Evolutionary conservation across 1,140 invertebrate genomes (phyloP), one percentile per base, ranked within the genome.

Genomic region (Vanessa atalanta): DNA sequence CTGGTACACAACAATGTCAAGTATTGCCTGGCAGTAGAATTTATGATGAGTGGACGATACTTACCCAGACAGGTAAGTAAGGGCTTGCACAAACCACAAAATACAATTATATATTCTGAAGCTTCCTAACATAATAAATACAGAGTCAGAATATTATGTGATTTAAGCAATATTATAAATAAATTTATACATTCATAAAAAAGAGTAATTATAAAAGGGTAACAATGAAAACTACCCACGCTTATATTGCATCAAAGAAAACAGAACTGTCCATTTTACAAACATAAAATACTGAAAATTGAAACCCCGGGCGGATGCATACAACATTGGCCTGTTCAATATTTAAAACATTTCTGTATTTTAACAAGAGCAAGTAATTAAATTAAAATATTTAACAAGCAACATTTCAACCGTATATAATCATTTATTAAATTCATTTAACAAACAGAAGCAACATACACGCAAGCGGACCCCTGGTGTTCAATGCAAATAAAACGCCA

Each of bases 381-480:
- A 72, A 66, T 57, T 61, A 16, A 66, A 72, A 72, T 65, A 72
- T 66, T 72, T 47, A 66, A 66, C 53, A 61, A 67, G 64, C 53
- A 69, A 43, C 55, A 26, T 11, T 50, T 51, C 65, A 73, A 64
- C 65, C 53, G 16, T 69, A 37, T 47, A 53, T 55, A 57, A 68
- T 47, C 37, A 37, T 69, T 74, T 65, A 69, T 70, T 69, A 74
- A 74, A 74, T 74, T 69, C 51, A 65, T 64, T 69, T 55, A 74
- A 67, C 66, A 70, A 74, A 74, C 72, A 51, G 67, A 57, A 69
- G 67, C 72, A 73, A 48, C 57, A 65, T 65, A 71, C 57, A 65
- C 31, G 70, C 60, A 63, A 47, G 11, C 26, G 61, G 61, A 65
- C 70, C 70, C 61, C 70, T 47, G 60, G 47, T 65, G 70, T 43